Base-by-base conservation (phyloP, 1,140 invertebrate species). In the Conus ventricosus region DNA sequence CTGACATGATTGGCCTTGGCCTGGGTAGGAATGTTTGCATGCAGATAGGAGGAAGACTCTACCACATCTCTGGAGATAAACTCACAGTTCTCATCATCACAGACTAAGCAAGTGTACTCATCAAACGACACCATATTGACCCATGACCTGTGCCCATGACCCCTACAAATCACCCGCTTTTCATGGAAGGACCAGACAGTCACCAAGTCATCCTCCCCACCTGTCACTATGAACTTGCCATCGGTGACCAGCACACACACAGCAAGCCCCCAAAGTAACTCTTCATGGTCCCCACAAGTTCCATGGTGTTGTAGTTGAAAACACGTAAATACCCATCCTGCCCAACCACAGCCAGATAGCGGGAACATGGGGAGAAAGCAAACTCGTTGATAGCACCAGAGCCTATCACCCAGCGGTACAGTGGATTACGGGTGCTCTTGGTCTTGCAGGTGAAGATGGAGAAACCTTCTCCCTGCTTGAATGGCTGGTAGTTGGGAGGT, bases 171-270 rank as follows among this genome's bases (percentile, higher is more conserved):
- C 15, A 99, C 98, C 84, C 98, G 96, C 91, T 98, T 97, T 93
- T 99, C 98, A 91, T 97, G 96, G 94, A 99, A 97, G 83, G 98
- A 99, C 97, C 98, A 99, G n/a, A 99, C 97, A 13, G 99, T 99
- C 10, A 99, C 97, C 71, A 99, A 96, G 95, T 99, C 99, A 96
- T 99, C 99, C 95, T 99, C 99, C 51, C 99, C 99, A 7, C 99
- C 99, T 4, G 98, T 98, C 4, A 99, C 99, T 71, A 99, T 97
- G 93, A 99, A 98, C 93, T 97, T 97, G 13, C 98, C 97, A 95
- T 99, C 0, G 98, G 98, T 25, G 98, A 99, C 99, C 99, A 99
- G 94, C 98, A 98, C 23, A 99, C 98, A 95, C 99, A 99, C 17
- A 97, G 91, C 20, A 97, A 97, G 53, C 99, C 99, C 85, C 99